Base-by-base conservation (phyloP, 1,140 invertebrate species). In the Choristoneura fumiferana region DNA sequence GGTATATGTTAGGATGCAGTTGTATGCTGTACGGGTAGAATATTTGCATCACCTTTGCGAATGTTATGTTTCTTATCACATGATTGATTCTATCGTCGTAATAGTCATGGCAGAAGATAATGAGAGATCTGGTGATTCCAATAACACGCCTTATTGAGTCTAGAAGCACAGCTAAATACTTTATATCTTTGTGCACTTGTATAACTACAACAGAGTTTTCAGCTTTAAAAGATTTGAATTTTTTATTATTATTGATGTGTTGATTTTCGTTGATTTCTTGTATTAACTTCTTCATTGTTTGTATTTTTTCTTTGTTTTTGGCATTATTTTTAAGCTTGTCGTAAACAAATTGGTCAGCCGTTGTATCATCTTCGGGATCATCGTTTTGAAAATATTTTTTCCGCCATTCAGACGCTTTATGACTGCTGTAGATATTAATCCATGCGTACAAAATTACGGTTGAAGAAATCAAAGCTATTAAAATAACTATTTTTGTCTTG, bases 21-120 rank as follows among this genome's bases (percentile, higher is more conserved):
- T 76, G 73, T 6, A 65, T 45, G 14, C 63, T 69, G 29, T 69
- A 78, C 0, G 76, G 73, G 43, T 72, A 78, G 22, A 65, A 71
- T 35, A 78, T 78, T 62, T 76, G 71, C 37, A 76, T 59, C n/a
- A 57, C 66, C 45, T 57, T 68, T 0, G 66, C 59, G 36, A 70
- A 75, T 9, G 43, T 33, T 18, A 68, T 62, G 10, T 54, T 60
- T 36, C 22, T 35, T 22, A 78, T 66, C 0, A 67, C 13, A n/a
- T 61, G 37, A 35, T 73, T 72, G 1, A 73, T 72, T 14, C 69
- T 57, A 6, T 69, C 17, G 34, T 71, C 65, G 40, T 58, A 71
- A 43, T 57, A 56, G 36, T 67, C 67, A 29, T 76, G 73, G 0
- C 73, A 72, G 45, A 78, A 76, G 38, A 78, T 72, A 0, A 78